Evolutionary conservation across 1,140 invertebrate genomes (phyloP).

Genomic region (Calosoma granatense): DNA sequence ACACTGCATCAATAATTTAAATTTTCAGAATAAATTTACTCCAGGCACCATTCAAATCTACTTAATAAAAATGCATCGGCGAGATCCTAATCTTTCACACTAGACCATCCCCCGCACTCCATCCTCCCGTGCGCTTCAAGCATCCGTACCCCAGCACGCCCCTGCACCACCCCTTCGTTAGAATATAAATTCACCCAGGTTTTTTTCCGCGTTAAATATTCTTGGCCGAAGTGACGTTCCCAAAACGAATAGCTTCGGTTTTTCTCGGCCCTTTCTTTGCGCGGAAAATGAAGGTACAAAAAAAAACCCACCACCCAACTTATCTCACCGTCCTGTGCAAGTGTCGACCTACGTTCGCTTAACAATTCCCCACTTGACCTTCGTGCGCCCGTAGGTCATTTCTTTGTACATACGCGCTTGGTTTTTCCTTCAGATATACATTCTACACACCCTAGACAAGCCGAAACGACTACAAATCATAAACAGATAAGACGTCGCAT

Average conservation of each 20-base stretch:
- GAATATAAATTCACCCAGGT: no score
- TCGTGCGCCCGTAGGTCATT: background rate
- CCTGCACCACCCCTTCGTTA: no score
- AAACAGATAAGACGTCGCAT: conserved; percentile 1
- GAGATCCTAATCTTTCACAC: no score
- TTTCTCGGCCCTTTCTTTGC: conserved; percentile 2
- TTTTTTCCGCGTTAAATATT: conserved; percentile 4
- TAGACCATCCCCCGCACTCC: no score
- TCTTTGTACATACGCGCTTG: background rate
- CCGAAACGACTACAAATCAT: background rate
- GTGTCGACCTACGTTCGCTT: background rate
- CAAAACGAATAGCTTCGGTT: background rate
- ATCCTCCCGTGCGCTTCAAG: no score
- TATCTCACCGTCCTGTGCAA: background rate
- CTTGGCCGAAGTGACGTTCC: background rate
- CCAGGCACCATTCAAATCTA: no score
- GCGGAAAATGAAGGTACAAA: background rate
- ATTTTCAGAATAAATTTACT: no score
- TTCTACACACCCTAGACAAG: background rate
- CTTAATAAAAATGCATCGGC: no score
- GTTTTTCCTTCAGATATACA: background rate
- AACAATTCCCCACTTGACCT: background rate
- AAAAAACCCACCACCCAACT: background rate
- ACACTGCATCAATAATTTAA: no score
- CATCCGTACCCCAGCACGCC: no score